These are phyloP conservation scores for Australoheros scitulus DNA, from an alignment of 2,113 vertebrate genomes.

Conservation along the genomic window DNA sequence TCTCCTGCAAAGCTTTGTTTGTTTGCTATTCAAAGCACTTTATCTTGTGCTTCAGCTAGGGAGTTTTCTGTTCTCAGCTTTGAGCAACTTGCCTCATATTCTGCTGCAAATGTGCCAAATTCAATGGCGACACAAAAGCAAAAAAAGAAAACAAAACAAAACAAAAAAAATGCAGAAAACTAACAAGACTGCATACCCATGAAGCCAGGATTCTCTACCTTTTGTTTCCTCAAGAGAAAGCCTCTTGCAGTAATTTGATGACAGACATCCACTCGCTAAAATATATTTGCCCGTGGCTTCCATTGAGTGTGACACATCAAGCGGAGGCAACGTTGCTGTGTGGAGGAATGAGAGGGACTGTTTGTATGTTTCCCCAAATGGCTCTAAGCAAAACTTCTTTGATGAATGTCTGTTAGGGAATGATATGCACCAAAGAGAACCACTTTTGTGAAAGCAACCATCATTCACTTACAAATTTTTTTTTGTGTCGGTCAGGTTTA, in stretches of 20 bases:
- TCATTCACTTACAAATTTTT: slow-evolving; percentile 53
- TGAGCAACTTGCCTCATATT: slow-evolving; percentile 24
- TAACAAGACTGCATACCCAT: slow-evolving; percentile 8
- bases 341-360: slow-evolving; percentile 40
- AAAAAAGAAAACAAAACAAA: neutral
- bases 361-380: slow-evolving; percentile 70
- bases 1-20: slow-evolving; percentile 39
- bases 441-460: slow-evolving; percentile 54
- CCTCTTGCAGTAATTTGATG: slow-evolving; percentile 42
- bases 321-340: slow-evolving; percentile 48
- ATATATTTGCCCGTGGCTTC: slow-evolving; percentile 53
- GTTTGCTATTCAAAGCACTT: slow-evolving; percentile 59
- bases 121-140: slow-evolving; percentile 3
- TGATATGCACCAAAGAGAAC: slow-evolving; percentile 50
- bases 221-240: slow-evolving; percentile 45
- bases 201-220: slow-evolving; percentile 27
- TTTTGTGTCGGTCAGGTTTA: slow-evolving; percentile 65
- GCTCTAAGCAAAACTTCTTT: slow-evolving; percentile 67
- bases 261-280: slow-evolving; percentile 46
- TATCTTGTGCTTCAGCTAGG: slow-evolving; percentile 50
- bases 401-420: slow-evolving; percentile 71
- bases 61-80: slow-evolving; percentile 36
- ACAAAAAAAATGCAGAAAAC: slow-evolving; percentile 4
- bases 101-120: slow-evolving; percentile 50
- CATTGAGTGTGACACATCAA: slow-evolving; percentile 50